Base-by-base conservation (phyloP, 2,888 invertebrate genomes). In the Mantis religiosa region DNA sequence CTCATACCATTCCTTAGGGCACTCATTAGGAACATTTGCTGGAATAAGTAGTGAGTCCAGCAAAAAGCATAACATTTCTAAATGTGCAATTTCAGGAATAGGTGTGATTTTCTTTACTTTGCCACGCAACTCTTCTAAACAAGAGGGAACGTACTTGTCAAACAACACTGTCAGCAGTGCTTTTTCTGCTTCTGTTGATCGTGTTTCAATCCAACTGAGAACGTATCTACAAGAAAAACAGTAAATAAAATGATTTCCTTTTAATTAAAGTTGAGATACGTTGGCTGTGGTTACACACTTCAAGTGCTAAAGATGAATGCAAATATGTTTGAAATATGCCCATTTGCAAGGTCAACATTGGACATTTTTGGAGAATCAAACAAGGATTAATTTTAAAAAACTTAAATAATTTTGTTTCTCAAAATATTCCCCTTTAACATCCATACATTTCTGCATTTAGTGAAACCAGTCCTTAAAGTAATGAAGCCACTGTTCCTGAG, bases 1-100 rank as follows among this genome's bases (percentile, higher is more conserved):
- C 94, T 99, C 99, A 92, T 97, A 97, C 96, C 98, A 97, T 92
- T 99, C 99, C 92, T 98, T 98, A 0, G 98, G 97, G 92, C 98
- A 98, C 90, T 99, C 98, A 0, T 95, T 94, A 0, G 98, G 98
- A 1, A 98, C 95, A 92, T 97, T 96, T 89, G 95, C 95, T 14
- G 96, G 96, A 0, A 96, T 97, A 54, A 99, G 93, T 91, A 98
- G 95, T 91, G 97, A 97, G 92, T 98, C 98, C 6, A 99, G 94
- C 81, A 99, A 93, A 92, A 96, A 96, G 92, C 98, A 98, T 12
- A 98, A 95, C 95, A 98, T 97, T 93, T 97, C 96, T 87, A 99
- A 95, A 92, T 98, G 98, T 88, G 97, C 97, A 91, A 98, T 96
- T 92, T 98, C 98, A 0, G 97, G 97, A 28, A 99, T 95, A 0